phyloP scores from a whole-genome alignment of 2,888 invertebrate species.

The Deilephila elpenor region DNA sequence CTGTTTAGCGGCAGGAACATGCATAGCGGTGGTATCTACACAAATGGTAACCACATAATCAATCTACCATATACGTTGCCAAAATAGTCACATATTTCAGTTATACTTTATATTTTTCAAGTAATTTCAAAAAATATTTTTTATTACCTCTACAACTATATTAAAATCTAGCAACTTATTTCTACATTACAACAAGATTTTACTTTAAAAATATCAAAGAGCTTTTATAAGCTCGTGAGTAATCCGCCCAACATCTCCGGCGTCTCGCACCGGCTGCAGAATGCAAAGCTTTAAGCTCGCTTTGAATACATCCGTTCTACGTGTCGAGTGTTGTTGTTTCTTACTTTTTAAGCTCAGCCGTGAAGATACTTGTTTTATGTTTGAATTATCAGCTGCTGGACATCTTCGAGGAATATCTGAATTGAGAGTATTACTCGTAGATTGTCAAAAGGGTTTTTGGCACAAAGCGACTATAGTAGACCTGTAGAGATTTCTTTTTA shows the following conservation, averaged over 20 bases:
- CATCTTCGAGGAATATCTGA: neutral
- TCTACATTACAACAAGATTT: neutral
- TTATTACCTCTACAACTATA: neutral
- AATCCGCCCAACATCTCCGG: conserved; percentile 29
- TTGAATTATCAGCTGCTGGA: conserved; percentile 11
- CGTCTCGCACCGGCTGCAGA: conserved; percentile 38
- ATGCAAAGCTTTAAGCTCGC: conserved; percentile 40
- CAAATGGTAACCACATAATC: too few relatives aligned
- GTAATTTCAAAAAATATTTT: too few relatives aligned
- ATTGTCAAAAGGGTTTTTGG: neutral
- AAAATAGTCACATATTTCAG: too few relatives aligned
- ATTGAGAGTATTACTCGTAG: conserved; percentile 2
- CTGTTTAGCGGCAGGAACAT: too few relatives aligned
- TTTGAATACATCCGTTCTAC: conserved; percentile 41
- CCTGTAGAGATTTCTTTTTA: too few relatives aligned
- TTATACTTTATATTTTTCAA: too few relatives aligned
- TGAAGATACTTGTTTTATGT: conserved; percentile 25
- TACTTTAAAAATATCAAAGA: neutral
- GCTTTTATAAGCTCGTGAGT: neutral
- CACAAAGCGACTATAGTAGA: too few relatives aligned
- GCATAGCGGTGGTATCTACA: too few relatives aligned
- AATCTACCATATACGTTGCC: too few relatives aligned
- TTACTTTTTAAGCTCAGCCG: conserved; percentile 25
- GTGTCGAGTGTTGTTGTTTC: conserved; percentile 35
- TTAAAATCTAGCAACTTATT: neutral